Base-by-base conservation (phyloP, 2,888 invertebrate genomes). In the Loripinus fragilis region DNA sequence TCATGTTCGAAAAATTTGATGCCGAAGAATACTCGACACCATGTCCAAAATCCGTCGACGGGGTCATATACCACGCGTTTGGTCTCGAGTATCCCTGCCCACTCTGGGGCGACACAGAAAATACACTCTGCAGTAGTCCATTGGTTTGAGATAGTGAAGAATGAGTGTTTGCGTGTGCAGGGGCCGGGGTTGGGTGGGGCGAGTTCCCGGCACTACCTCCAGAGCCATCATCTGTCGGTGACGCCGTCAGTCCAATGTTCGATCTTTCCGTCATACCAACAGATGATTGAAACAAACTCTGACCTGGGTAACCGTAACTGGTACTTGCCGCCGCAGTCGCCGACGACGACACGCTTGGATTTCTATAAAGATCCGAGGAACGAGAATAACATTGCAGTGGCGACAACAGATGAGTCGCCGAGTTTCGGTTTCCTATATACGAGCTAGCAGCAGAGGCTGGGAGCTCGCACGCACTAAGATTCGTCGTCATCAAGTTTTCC, bases 401-500 rank as follows among this genome's bases (percentile, higher is more conserved):
- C 10, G 91, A 87, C 68, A 90, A 81, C 45, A 91, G 78, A 55
- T 89, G 87, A 7, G 89, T 80, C 17, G 88, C 68, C 30, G 85
- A 83, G 66, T 83, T 85, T 41, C 85, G 85, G 73, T 85, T 80
- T 20, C 81, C 84, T 7, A 84, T 45, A 38, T 77, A 85, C 17
- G 82, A 78, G 38, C 78, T 76, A 30, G 80, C 73, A 25, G 83
- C 83, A 42, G 80, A 80, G 5, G 60, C 33, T 33, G 60, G 60
- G 38, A 86, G 82, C 69, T 90, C 89, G 82, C 87, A 87, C 23
- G 80, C 77, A 15, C 81, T 70, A 25, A 83, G 78, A 65, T 86
- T 85, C 52, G 85, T 85, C 23, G 91, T 91, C 87, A 92, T 89
- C 33, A 92, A 86, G 81, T 92, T 92, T 69, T 92, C 92, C 5